Evolutionary conservation across 2,797 vertebrate species (phyloP), one percentile per base, ranked within the genome.

Genomic region (Rhinatrema bivittatum): DNA sequence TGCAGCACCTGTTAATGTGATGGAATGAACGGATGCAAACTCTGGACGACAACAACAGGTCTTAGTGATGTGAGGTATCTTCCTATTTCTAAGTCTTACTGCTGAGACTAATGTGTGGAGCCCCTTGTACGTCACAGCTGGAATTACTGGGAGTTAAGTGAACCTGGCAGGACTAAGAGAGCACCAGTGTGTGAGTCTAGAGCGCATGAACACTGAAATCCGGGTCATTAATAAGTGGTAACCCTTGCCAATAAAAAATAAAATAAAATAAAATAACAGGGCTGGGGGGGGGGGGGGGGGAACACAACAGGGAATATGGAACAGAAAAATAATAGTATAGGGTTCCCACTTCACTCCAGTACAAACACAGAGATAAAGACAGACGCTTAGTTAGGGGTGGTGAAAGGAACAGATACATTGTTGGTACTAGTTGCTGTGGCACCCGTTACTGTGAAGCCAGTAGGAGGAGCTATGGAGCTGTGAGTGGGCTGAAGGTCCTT

Each of bases 401-500:
- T 70, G 62, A 97, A 94, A 50, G 91, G 89, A 7, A 89, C 84
- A 0, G 88, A 84, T 68, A 78, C 71, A 5, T 88, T 93, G 78
- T 87, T 95, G 90, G 88, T 89, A 87, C 84, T 88, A 68, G 94
- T 90, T 76, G 93, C 84, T 38, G 91, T 93, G 87, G 89, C 91
- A 85, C 91, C 83, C 54, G 94, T 90, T 46, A 90, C 85, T 42
- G 92, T 82, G 59, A 94, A 97, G 78, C 93, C 93, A 50, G 93
- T 90, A 22, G 96, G 96, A 62, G 96, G 94, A 23, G 93, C 96
- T 48, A 90, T 97, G 39, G 95, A 98, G 74, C 96, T 99, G 90
- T 98, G 96, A 87, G 90, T 98, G 71, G 96, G 95, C 84, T 99
- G 95, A 74, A 98, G 86, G 72, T 99, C 96, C 85, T 98, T 98